A percentile compares a stretch with the other conserved stretches of the same genome.
These are phyloP conservation scores for Zaprionus ghesquierei DNA, from an alignment of 1,140 invertebrate species.

Conservation along the genomic window DNA sequence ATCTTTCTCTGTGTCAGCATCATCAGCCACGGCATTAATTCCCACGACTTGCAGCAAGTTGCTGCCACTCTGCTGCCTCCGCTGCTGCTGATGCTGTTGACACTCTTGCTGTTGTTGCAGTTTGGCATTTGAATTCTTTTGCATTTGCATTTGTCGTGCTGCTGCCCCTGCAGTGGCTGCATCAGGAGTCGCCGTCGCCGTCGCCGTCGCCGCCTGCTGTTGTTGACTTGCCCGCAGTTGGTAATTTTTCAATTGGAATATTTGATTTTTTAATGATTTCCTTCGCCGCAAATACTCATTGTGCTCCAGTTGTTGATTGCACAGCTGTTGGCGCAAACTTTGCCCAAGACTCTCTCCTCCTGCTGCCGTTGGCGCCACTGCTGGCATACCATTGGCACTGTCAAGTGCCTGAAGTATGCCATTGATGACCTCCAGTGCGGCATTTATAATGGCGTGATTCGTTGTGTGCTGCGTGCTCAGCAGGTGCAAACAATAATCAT, in stretches of 20 bases:
- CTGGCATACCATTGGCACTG: slow-evolving; percentile 50
- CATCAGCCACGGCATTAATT: slow-evolving; percentile 68
- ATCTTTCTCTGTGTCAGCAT: slow-evolving; percentile 58
- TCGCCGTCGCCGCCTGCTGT: slow-evolving; percentile 17
- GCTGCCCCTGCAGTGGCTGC: background rate
- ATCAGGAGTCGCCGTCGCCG: slow-evolving; percentile 16
- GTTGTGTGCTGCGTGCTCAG: slow-evolving; percentile 84
- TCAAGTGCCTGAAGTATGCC: slow-evolving; percentile 85
- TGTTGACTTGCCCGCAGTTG: slow-evolving; percentile 70
- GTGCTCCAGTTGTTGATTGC: slow-evolving; percentile 83
- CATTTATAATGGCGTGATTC: slow-evolving; percentile 90
- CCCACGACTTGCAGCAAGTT: slow-evolving; percentile 60
- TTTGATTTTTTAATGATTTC: slow-evolving; percentile 83
- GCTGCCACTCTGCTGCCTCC: slow-evolving; percentile 50
- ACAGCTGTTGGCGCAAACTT: slow-evolving; percentile 83
- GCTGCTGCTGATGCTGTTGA: slow-evolving; percentile 42
- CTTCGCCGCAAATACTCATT: slow-evolving; percentile 82
- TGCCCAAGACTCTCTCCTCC: slow-evolving; percentile 46
- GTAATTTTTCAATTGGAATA: slow-evolving; percentile 82
- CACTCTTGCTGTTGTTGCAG: slow-evolving; percentile 62
- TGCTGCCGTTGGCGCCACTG: slow-evolving; percentile 60
- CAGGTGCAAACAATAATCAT: slow-evolving; percentile 89
- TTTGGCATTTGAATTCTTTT: slow-evolving; percentile 76
- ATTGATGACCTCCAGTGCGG: slow-evolving; percentile 89
- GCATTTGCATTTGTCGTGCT: slow-evolving; percentile 39